Base-by-base conservation (phyloP, 2,797 vertebrate genomes). In the Hoplostethus mediterraneus region DNA sequence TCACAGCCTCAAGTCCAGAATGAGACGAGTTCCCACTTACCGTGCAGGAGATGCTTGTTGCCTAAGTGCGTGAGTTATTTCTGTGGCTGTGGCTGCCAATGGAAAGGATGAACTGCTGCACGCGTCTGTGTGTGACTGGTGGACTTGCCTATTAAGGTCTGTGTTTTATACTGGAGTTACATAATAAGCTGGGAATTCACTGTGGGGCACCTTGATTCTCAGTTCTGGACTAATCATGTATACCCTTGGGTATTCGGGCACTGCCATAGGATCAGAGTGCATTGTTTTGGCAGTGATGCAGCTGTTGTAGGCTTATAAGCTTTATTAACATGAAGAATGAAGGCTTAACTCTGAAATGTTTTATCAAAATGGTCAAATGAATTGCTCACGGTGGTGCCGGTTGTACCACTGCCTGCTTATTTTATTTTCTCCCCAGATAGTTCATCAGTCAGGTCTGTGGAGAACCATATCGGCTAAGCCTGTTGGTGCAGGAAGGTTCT, bases 181-280 rank as follows among this genome's bases (percentile, higher is more conserved):
- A 86, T 93, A 93, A 93, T 87, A 68, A 72, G 66, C 33, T 47
- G 63, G 82, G 86, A 86, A 88, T 91, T 75, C 70, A 66, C 33
- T 31, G 67, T 25, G 69, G 87, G 90, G 83, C 83, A 89, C 88
- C 89, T 91, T 86, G 82, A 78, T 80, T 79, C 69, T 71, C 84
- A 89, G 86, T 71, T 68, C 83, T 57, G 52, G 63, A 75, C 73
- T n/a, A 44, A 31, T 66, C 52, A 77, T 28, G 75, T 12, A 56
- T 73, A 81, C 84, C 84, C 85, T 80, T 81, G 88, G 84, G 87
- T 75, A 68, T 72, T 66, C 56, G 4, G 31, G 56, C 81, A 59
- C 63, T 57, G 60, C 66, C 67, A 21, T 40, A 30, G 57, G 81
- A 88, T 79, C 60, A 64, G 49, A 11, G 48, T 2, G 65, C 55